These are phyloP conservation scores for Buphagus erythrorhynchus DNA, from an alignment of 2,797 vertebrate genomes.

Conservation along the genomic window DNA sequence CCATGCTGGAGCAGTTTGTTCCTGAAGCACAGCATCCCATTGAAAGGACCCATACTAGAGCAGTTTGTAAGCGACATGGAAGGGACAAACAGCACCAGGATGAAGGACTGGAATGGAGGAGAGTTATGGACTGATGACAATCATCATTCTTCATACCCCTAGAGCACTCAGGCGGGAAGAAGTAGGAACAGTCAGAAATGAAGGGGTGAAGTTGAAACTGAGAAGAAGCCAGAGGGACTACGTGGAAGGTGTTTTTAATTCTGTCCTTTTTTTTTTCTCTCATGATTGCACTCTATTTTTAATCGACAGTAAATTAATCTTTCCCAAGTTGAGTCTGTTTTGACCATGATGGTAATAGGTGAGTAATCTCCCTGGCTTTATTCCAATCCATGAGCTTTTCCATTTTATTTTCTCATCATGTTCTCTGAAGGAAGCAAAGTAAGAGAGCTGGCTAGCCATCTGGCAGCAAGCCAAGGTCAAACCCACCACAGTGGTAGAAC, in stretches of 20 bases:
- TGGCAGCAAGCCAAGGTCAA: background rate
- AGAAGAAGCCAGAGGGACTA: background rate
- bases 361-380: background rate
- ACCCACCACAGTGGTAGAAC: background rate
- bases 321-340: background rate
- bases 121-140: background rate
- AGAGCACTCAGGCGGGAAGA: accelerated
- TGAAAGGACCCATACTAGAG: background rate
- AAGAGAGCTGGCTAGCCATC: background rate
- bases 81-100: background rate
- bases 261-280: background rate
- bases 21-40: background rate
- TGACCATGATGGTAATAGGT: background rate
- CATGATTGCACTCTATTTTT: background rate
- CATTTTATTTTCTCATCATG: background rate
- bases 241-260: background rate
- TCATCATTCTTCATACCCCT: background rate
- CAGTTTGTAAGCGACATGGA: background rate
- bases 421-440: background rate
- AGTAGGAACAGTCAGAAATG: background rate
- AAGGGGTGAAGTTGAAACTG: background rate
- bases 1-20: background rate
- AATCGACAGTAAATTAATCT: background rate
- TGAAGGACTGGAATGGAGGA: background rate
- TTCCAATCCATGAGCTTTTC: background rate